A percentile compares a stretch with the other conserved stretches of the same genome.
These are phyloP conservation scores for Lerista edwardsae DNA, from an alignment of 2,797 vertebrate genomes.

Conservation along the genomic window DNA sequence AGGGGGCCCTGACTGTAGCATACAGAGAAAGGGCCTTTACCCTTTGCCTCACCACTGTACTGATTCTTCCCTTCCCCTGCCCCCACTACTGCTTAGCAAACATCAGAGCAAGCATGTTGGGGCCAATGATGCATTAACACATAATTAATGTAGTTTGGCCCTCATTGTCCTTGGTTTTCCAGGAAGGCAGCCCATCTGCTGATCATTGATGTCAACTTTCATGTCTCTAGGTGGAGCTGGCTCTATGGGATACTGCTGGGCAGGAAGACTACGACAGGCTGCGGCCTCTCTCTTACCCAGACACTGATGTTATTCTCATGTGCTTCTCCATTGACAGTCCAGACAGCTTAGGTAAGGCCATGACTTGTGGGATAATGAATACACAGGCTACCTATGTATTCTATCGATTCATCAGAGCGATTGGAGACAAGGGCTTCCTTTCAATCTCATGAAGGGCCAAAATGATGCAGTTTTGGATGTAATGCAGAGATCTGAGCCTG, in stretches of 20 bases:
- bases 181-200: not conserved
- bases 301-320: constrained; percentile 98
- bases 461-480: not conserved
- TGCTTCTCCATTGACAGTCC: constrained; percentile 98
- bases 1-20: too few species aligned
- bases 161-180: not conserved
- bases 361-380: not conserved
- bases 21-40: too few species aligned
- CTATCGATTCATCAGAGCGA: not conserved
- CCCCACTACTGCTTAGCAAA: too few species aligned
- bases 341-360: constrained; percentile 89
- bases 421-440: not conserved
- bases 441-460: not conserved
- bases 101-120: too few species aligned
- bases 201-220: not conserved
- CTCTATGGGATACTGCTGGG: constrained; percentile 95
- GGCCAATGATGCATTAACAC: too few species aligned
- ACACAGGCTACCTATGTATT: not conserved
- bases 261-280: constrained; percentile 97
- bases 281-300: constrained; percentile 94
- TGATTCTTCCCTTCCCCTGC: too few species aligned
- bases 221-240: constrained; percentile 90
- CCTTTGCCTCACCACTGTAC: too few species aligned
- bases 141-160: too few species aligned
- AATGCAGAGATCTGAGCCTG: not conserved